A percentile compares a stretch with the other conserved stretches of the same genome.
Conservation (phyloP, 2,888 invertebrate species). For the Tubulanus polymorphus region DNA sequence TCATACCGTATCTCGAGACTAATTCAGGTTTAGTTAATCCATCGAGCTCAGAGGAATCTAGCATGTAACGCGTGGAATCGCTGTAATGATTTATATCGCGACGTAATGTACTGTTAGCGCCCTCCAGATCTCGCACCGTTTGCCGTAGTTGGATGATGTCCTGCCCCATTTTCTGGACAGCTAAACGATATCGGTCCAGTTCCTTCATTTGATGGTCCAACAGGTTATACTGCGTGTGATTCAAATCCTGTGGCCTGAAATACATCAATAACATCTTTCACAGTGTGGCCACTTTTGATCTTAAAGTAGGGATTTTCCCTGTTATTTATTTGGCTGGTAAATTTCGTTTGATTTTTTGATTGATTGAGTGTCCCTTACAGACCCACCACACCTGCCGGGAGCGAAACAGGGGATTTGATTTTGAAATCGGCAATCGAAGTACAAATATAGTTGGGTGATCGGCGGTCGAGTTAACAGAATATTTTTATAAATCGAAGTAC, state of each 20-base stretch:
- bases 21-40: constrained; percentile 43
- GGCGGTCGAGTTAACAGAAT: too few species aligned
- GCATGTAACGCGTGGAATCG: constrained; percentile 38
- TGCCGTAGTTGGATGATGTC: constrained; percentile 41
- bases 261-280: neutral
- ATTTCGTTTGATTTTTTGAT: too few species aligned
- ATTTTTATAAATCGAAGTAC: too few species aligned
- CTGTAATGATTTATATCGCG: constrained; percentile 36
- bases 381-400: too few species aligned
- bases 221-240: constrained; percentile 17
- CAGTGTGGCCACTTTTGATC: too few species aligned
- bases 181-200: constrained; percentile 41
- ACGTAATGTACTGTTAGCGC: constrained; percentile 38
- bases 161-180: constrained; percentile 47
- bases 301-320: too few species aligned
- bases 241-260: constrained; percentile 9
- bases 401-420: too few species aligned
- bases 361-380: too few species aligned
- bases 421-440: too few species aligned
- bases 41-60: constrained; percentile 43
- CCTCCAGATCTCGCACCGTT: constrained; percentile 35
- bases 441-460: too few species aligned
- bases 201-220: constrained; percentile 45
- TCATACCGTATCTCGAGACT: constrained; percentile 41
- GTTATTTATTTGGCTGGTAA: too few species aligned